Percentiles rank a stretch among this genome's conserved stretches.
phyloP scores from a whole-genome alignment of 2,797 vertebrate genomes.

The Sarcoramphus papa region DNA sequence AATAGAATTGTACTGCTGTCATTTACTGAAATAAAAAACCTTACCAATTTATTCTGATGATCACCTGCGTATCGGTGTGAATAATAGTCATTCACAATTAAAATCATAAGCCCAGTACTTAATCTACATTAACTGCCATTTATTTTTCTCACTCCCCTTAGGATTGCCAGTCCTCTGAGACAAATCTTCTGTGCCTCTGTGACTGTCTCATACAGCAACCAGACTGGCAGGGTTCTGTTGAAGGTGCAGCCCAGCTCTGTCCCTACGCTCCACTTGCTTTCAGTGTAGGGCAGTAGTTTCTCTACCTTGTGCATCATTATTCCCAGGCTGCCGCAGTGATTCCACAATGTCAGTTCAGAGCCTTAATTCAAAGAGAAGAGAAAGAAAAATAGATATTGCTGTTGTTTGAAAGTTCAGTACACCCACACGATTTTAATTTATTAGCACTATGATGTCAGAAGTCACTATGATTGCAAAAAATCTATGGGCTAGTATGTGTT shows the following conservation, averaged over 20 bases:
- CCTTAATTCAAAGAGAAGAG: background rate
- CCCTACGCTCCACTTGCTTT: background rate
- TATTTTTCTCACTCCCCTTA: background rate
- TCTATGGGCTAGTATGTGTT: background rate
- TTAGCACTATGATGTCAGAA: background rate
- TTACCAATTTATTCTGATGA: background rate
- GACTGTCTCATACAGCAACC: background rate
- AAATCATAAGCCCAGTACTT: background rate
- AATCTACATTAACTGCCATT: background rate
- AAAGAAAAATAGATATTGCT: background rate
- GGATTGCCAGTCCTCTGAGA: background rate
- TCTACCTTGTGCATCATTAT: background rate
- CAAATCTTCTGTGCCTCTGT: background rate
- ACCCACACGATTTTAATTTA: background rate
- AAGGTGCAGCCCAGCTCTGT: background rate
- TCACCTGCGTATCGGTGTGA: background rate
- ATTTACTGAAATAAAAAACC: background rate
- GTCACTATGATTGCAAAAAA: background rate
- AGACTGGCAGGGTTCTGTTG: background rate
- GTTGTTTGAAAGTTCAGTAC: background rate
- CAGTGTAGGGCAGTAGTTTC: background rate
- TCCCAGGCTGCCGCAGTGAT: background rate
- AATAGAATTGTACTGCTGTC: background rate
- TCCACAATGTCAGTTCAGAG: background rate
- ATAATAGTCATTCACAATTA: background rate